Percentiles rank a stretch among this genome's conserved stretches.
phyloP scores from a whole-genome alignment of 2,113 vertebrate genomes.

The Zapornia atra region DNA sequence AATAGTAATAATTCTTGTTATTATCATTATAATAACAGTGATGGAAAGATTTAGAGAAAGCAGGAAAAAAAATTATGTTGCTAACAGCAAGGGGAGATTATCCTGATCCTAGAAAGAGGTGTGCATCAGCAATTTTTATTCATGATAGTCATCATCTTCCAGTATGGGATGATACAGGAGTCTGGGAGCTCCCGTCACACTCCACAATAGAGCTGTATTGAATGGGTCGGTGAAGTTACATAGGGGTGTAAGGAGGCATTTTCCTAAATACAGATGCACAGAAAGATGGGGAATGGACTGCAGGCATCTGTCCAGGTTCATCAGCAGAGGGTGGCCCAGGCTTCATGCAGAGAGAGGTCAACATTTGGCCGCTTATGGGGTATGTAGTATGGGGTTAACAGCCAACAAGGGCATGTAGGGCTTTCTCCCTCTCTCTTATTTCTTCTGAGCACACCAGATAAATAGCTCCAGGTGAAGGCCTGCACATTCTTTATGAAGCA shows the following conservation, averaged over 20 bases:
- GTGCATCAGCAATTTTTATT: constrained; percentile 31
- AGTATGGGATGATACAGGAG: neutral
- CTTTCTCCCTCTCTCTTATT: constrained; percentile 20
- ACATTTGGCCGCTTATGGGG: neutral
- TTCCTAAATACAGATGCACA: neutral
- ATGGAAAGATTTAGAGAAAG: constrained; percentile 59
- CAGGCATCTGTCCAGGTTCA: neutral
- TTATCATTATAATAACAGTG: constrained; percentile 52
- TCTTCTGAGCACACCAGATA: constrained; percentile 74
- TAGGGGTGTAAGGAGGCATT: neutral
- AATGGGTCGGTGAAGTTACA: neutral
- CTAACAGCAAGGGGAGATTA: constrained; percentile 49
- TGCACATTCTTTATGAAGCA: constrained; percentile 91
- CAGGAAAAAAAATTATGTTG: neutral
- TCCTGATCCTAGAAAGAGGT: constrained; percentile 57
- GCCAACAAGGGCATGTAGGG: constrained; percentile 3
- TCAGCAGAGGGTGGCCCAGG: neutral
- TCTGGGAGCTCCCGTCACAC: neutral
- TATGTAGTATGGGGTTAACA: constrained; percentile 22
- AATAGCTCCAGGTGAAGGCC: constrained; percentile 94
- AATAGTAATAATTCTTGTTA: constrained; percentile 46
- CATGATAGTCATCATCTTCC: neutral
- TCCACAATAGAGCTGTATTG: too few species aligned
- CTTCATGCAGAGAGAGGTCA: neutral
- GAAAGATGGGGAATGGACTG: neutral